These are phyloP conservation scores for Drosophila eohydei DNA, from an alignment of 2,888 invertebrate genomes.

Conservation along the genomic window DNA sequence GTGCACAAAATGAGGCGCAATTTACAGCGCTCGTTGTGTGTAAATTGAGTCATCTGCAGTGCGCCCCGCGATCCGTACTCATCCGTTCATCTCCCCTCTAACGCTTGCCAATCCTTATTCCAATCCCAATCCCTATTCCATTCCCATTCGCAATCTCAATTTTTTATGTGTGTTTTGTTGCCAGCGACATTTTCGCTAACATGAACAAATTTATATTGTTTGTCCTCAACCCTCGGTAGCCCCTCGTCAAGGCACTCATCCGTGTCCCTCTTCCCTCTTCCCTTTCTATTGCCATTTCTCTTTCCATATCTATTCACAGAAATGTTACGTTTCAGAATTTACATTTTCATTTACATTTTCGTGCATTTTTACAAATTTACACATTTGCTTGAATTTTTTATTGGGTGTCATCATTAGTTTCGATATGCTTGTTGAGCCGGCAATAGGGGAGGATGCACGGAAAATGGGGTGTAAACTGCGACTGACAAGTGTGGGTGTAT, in stretches of 20 bases:
- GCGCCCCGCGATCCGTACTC: conserved; percentile 52
- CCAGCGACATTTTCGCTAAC: conserved; percentile 69
- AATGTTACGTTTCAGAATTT: conserved; percentile 52
- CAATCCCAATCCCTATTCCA: conserved; percentile 11
- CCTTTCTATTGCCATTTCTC: conserved; percentile 25
- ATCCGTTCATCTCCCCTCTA: conserved; percentile 12
- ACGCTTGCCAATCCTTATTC: conserved; percentile 21
- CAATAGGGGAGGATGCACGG: not conserved
- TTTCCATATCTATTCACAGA: conserved; percentile 13
- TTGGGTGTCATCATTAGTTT: conserved; percentile 81
- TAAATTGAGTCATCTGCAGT: conserved; percentile 79
- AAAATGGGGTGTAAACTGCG: conserved; percentile 49
- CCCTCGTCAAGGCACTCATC: conserved; percentile 52
- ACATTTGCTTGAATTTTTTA: conserved; percentile 75
- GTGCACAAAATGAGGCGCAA: conserved; percentile 76
- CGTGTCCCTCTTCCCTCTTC: conserved; percentile 44
- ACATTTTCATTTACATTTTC: conserved; percentile 72
- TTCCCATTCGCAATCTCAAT: conserved; percentile 13
- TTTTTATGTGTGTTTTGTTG: conserved; percentile 40
- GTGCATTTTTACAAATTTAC: conserved; percentile 73
- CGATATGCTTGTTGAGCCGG: conserved; percentile 43
- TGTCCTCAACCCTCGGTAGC: conserved; percentile 45
- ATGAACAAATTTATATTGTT: conserved; percentile 71
- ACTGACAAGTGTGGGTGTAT: conserved; percentile 71
- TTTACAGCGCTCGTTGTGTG: conserved; percentile 80